phyloP scores from a whole-genome alignment of 2,888 invertebrate genomes.

The Blera fallax region DNA sequence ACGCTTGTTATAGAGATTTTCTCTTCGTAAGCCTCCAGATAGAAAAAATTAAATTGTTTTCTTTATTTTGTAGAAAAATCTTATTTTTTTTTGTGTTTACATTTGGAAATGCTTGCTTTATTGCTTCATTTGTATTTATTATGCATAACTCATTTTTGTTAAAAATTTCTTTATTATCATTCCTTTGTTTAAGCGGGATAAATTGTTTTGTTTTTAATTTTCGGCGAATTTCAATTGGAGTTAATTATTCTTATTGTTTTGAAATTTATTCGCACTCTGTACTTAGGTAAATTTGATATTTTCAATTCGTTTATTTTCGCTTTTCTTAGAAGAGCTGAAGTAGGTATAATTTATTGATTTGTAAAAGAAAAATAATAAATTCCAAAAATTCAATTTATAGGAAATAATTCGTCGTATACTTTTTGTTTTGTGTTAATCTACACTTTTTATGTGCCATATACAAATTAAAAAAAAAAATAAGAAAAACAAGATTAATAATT shows the following conservation, averaged over 20 bases:
- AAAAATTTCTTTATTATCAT: background rate
- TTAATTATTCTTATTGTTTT: background rate
- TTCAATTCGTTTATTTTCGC: conserved; percentile 12
- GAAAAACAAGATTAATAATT: background rate
- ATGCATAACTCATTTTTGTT: background rate
- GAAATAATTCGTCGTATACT: background rate
- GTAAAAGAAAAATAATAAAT: conserved; percentile 1
- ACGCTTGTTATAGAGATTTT: too few species aligned
- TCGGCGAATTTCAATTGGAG: background rate
- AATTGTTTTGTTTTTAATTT: background rate
- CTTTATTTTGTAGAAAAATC: background rate
- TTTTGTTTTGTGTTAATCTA: conserved; percentile 25
- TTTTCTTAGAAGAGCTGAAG: background rate
- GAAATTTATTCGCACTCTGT: conserved; percentile 1
- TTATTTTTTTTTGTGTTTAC: background rate
- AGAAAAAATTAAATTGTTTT: background rate
- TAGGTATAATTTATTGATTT: conserved; percentile 7
- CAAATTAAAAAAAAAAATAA: conserved; percentile 2
- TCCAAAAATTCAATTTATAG: conserved; percentile 5
- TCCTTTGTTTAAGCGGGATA: background rate
- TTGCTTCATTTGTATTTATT: background rate
- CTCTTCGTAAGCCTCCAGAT: background rate
- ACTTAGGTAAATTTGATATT: conserved; percentile 32
- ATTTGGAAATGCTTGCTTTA: background rate
- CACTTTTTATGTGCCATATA: conserved; percentile 59